Conservation (phyloP, 2,888 invertebrate genomes). For the Sipha maydis region DNA sequence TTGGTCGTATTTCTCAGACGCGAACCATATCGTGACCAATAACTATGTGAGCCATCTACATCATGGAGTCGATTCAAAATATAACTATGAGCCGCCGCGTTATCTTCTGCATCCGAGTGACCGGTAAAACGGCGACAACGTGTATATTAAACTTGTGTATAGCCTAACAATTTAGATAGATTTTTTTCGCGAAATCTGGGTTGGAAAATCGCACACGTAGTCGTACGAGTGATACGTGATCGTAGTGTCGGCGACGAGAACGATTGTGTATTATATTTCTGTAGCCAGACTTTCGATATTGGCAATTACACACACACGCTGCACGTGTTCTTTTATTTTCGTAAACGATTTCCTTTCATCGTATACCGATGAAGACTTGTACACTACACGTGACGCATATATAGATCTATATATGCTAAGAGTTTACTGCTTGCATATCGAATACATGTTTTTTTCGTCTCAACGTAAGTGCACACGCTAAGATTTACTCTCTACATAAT, state of each 20-base stretch:
- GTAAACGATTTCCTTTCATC: background rate
- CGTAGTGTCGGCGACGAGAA: background rate
- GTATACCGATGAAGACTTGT: background rate
- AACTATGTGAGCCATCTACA: too few relatives aligned
- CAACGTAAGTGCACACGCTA: background rate
- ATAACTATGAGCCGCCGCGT: too few relatives aligned
- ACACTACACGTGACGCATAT: background rate
- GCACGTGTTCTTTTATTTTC: conserved; percentile 7
- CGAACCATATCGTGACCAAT: too few relatives aligned
- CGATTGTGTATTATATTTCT: background rate
- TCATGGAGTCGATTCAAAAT: too few relatives aligned
- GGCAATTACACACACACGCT: background rate
- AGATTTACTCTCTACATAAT: background rate
- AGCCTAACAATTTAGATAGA: conserved; percentile 1
- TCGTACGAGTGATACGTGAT: conserved; percentile 32
- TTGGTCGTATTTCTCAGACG: too few relatives aligned
- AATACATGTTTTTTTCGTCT: too few relatives aligned
- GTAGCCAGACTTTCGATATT: background rate
- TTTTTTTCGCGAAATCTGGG: conserved; percentile 24
- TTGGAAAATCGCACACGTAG: conserved; percentile 29
- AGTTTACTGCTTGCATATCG: background rate
- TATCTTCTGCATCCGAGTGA: background rate
- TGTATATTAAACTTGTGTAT: background rate
- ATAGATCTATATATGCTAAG: background rate
- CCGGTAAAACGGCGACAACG: background rate